phyloP scores from a whole-genome alignment of 2,888 invertebrate species.

The Hoplodrina blanda region DNA sequence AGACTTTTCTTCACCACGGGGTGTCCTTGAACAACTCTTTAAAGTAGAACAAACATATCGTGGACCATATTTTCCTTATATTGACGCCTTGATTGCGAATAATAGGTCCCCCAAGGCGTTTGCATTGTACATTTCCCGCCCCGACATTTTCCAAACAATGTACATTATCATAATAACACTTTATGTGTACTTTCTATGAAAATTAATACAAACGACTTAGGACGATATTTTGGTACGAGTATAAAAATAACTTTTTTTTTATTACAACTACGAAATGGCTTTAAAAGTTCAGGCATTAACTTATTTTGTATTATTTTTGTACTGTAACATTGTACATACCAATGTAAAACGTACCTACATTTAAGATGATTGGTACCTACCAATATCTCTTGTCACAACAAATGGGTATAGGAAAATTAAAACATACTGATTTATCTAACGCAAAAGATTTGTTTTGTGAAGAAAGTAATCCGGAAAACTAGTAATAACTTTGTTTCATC shows the following conservation, averaged over 20 bases:
- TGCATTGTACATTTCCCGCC: slow-evolving; percentile 63
- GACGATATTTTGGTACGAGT: slow-evolving; percentile 57
- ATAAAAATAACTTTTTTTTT: slow-evolving; percentile 6
- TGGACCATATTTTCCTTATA: slow-evolving; percentile 58
- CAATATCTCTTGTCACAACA: slow-evolving; percentile 19
- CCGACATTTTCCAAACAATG: slow-evolving; percentile 59
- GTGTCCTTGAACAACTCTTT: slow-evolving; percentile 52
- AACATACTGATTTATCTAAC: slow-evolving; percentile 53
- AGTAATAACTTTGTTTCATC: slow-evolving; percentile 86
- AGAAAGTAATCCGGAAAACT: slow-evolving; percentile 81
- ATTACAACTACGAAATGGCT: slow-evolving; percentile 20
- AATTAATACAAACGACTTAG: slow-evolving; percentile 69
- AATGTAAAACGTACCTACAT: too few species aligned
- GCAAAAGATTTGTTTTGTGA: slow-evolving; percentile 70
- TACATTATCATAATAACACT: slow-evolving; percentile 63
- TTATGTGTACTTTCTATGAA: slow-evolving; percentile 67
- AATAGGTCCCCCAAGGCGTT: slow-evolving; percentile 56
- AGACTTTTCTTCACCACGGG: slow-evolving; percentile 45
- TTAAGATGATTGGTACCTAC: background rate
- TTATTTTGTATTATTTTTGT: slow-evolving; percentile 9
- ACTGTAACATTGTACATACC: background rate
- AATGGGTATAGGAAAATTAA: slow-evolving; percentile 46
- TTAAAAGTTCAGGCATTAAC: slow-evolving; percentile 26
- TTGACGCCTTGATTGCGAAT: slow-evolving; percentile 62
- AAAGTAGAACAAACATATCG: slow-evolving; percentile 57